Evolutionary conservation across 2,888 invertebrate species (phyloP).

Genomic region (Julus scandinavius): DNA sequence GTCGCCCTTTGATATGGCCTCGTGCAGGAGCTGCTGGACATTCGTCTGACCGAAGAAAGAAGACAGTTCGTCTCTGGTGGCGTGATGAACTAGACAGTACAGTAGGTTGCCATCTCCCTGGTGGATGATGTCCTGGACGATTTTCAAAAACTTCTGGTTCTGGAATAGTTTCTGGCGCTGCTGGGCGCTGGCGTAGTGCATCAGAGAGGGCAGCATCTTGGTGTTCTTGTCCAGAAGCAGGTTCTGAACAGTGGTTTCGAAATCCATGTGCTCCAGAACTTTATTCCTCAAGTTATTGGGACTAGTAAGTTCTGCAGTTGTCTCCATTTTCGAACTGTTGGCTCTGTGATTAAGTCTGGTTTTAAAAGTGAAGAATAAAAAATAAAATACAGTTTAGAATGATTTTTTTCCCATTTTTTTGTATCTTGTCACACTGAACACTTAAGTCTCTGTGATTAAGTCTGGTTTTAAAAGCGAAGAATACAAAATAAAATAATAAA

Average conservation of each 20-base stretch:
- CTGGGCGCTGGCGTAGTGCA: not conserved
- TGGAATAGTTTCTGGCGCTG: constrained; percentile 7
- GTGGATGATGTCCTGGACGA: not conserved
- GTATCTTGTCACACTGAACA: too few species aligned
- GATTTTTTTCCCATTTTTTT: too few species aligned
- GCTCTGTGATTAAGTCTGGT: too few species aligned
- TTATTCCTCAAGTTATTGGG: not conserved
- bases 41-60: not conserved
- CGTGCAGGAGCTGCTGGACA: not conserved
- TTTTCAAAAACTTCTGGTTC: not conserved
- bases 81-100: constrained; percentile 12
- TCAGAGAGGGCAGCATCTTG: not conserved
- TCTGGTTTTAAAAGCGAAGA: too few species aligned
- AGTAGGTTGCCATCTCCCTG: constrained; percentile 10
- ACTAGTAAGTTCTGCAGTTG: not conserved
- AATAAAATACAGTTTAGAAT: too few species aligned
- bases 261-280: constrained; percentile 5
- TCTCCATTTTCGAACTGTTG: not conserved
- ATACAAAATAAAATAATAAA: too few species aligned
- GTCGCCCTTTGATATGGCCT: not conserved
- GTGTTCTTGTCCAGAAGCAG: constrained; percentile 6
- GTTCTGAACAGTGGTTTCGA: not conserved
- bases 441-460: too few species aligned
- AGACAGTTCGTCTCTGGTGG: constrained; percentile 13
- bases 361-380: too few species aligned